A percentile compares a stretch with the other conserved stretches of the same genome.
Conservation (phyloP, 2,888 invertebrate genomes). For the Andrena trimmerana region DNA sequence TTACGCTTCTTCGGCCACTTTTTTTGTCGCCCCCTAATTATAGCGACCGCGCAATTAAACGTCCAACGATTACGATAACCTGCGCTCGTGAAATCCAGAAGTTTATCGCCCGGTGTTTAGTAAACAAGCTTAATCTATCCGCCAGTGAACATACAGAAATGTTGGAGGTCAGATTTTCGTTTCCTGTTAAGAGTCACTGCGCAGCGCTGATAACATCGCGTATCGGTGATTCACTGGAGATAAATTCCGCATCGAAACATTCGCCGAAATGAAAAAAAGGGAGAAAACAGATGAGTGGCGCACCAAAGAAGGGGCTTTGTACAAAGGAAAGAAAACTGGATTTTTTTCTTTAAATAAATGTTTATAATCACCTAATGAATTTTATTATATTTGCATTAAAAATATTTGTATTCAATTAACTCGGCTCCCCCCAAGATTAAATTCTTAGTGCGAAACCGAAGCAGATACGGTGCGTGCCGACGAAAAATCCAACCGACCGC, state of each 20-base stretch:
- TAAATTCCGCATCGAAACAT: constrained; percentile 12
- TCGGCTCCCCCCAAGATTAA: too few species aligned
- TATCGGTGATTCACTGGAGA: constrained; percentile 23
- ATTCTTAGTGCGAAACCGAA: too few species aligned
- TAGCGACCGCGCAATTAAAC: not conserved
- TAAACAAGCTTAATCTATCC: constrained; percentile 28
- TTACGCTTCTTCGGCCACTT: not conserved
- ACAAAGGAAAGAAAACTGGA: too few species aligned
- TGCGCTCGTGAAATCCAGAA: constrained; percentile 10
- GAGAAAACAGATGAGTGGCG: not conserved
- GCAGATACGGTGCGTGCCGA: too few species aligned
- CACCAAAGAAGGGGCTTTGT: too few species aligned
- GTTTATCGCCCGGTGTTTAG: constrained; percentile 20
- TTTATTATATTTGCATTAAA: too few species aligned
- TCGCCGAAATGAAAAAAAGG: not conserved
- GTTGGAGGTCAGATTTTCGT: constrained; percentile 24
- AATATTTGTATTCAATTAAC: too few species aligned
- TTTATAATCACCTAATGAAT: too few species aligned
- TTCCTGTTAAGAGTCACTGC: constrained; percentile 12
- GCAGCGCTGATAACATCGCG: constrained; percentile 21
- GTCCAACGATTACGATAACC: constrained; percentile 1
- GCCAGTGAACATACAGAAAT: constrained; percentile 1
- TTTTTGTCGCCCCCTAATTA: constrained; percentile 14
- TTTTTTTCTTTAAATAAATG: too few species aligned
- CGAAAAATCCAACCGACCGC: too few species aligned